Base-by-base conservation (phyloP, 1,140 invertebrate genomes). In the silkworm (Bombyx mori) region DNA sequence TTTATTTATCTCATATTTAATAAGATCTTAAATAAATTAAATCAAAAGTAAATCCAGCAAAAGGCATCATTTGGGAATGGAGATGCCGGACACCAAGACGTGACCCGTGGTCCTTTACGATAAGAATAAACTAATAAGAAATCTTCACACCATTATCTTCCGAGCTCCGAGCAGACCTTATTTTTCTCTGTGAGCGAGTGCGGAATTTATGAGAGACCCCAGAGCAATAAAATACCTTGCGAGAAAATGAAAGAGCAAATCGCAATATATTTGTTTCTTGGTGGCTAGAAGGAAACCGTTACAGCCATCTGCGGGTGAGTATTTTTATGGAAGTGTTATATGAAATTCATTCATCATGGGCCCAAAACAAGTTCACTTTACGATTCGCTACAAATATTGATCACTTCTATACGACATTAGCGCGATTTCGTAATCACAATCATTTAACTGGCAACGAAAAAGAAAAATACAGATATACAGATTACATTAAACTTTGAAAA, bases 141-240 rank as follows among this genome's bases (percentile, higher is more conserved):
- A 74, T 76, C 75, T 78, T 75, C 78, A 61, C 78, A 72, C 75
- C 79, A 81, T 79, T 81, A 82, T 77, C 65, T 71, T 65, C 65
- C 54, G 66, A 72, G 68, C 66, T 60, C 63, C 66, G 60, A 62
- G 65, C 65, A 73, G 72, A 76, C 75, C 73, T 82, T 84, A 84
- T 86, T 82, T 83, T 83, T 83, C 79, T 79, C 74, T 71, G 73
- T 78, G 82, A 84, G 73, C 82, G 79, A 82, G 79, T 77, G 77
- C 70, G 69, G 72, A 86, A 86, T 84, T 86, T 84, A 86, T 82
- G 81, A 72, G 75, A 72, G 75, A 73, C 75, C 78, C 78, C 79
- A 77, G 79, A 76, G 81, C 79, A 86, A 84, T 86, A 86, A 86
- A 86, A 86, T 82, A 86, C 83, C 83, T 86, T 79, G 77, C 66